These are phyloP conservation scores for Dugesia japonica DNA, from an alignment of 2,888 invertebrate genomes.

Conservation along the genomic window DNA sequence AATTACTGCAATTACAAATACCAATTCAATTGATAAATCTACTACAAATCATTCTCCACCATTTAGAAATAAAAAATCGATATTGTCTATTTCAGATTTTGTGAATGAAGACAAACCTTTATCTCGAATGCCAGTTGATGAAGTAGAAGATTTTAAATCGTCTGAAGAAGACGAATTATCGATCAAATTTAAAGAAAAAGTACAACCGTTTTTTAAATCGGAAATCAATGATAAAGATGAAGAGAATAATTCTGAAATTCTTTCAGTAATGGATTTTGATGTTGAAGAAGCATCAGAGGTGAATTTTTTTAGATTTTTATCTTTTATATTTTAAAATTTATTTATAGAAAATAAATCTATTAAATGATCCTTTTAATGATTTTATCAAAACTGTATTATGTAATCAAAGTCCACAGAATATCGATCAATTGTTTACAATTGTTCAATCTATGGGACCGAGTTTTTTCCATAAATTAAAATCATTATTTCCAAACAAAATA, in stretches of 20 bases:
- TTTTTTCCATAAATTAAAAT: neutral
- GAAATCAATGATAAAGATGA: neutral
- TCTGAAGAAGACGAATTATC: neutral
- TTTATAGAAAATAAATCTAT: neutral
- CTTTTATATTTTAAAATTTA: neutral
- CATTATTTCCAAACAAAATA: neutral
- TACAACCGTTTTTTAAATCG: neutral
- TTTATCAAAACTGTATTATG: neutral
- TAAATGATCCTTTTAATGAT: neutral
- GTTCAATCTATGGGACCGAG: neutral
- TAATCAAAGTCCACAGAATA: neutral
- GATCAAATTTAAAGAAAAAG: neutral
- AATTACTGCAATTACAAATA: neutral
- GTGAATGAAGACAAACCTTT: conserved; percentile 2
- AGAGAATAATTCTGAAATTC: conserved; percentile 4
- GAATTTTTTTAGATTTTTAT: neutral
- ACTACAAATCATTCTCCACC: neutral
- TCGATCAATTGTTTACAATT: neutral
- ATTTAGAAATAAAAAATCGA: neutral
- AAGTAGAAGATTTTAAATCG: neutral
- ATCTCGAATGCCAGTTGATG: neutral
- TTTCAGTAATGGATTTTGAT: neutral
- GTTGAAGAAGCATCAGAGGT: neutral
- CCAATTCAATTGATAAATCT: neutral
- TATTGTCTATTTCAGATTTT: neutral